Percentiles rank a stretch among this genome's conserved stretches.
Evolutionary conservation across 1,140 invertebrate genomes (phyloP).

Genomic region (Drosophila parabipectinata): DNA sequence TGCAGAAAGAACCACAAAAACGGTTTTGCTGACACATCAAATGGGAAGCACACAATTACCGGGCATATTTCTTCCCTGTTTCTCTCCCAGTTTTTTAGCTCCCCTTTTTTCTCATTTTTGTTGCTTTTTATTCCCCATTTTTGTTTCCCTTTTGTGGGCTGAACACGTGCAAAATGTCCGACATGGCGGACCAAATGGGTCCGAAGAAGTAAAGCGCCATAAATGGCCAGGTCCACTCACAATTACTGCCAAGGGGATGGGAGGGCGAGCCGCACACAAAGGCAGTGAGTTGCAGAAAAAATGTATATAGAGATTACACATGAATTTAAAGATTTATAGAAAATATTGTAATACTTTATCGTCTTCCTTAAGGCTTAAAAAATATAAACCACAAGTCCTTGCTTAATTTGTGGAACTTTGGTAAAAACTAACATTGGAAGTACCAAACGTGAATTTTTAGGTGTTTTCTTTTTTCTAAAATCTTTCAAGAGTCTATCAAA

Average conservation of each 20-base stretch:
- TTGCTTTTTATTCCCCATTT: constrained; percentile 17
- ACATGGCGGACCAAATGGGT: constrained; percentile 47
- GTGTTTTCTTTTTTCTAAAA: background rate
- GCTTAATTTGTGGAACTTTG: no score
- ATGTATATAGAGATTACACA: constrained; percentile 40
- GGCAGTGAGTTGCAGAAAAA: constrained; percentile 36
- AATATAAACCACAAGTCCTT: no score
- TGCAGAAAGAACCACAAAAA: constrained; percentile 24
- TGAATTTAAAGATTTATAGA: background rate
- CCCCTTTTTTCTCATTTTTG: background rate
- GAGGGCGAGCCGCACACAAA: background rate
- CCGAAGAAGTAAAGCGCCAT: constrained; percentile 56
- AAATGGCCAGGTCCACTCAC: constrained; percentile 71
- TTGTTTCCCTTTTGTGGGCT: constrained; percentile 56
- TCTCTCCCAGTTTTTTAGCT: constrained; percentile 11
- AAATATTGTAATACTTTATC: no score
- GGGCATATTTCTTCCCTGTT: constrained; percentile 67
- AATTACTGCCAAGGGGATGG: constrained; percentile 39
- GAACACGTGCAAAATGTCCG: constrained; percentile 66
- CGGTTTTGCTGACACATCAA: constrained; percentile 53
- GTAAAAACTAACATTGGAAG: no score
- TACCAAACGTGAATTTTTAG: no score
- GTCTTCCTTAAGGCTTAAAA: no score
- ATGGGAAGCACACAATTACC: constrained; percentile 57
- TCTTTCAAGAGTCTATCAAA: no score